Base-by-base conservation (phyloP, 2,797 vertebrate genomes). In the Notolepis coatsorum region DNA sequence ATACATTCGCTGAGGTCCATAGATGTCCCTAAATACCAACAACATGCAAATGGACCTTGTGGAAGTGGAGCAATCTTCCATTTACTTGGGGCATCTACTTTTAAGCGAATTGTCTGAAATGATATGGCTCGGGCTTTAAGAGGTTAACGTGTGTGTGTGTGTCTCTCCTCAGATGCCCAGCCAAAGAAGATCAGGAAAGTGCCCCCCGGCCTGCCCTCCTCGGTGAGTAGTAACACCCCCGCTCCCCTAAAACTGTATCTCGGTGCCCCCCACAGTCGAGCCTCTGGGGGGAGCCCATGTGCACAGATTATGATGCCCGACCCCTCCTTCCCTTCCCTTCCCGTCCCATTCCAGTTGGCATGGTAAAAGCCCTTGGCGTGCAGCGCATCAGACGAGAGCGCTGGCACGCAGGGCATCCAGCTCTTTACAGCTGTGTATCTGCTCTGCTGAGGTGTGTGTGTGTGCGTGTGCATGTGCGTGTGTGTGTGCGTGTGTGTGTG, bases 121-220 rank as follows among this genome's bases (percentile, higher is more conserved):
- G n/a, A n/a, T n/a, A n/a, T n/a, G n/a, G n/a, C n/a, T n/a, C n/a
- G n/a, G n/a, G n/a, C n/a, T n/a, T n/a, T n/a, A n/a, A n/a, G n/a
- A n/a, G n/a, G n/a, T n/a, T n/a, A n/a, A n/a, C n/a, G 7, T 17
- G 25, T 48, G 42, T 38, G 23, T 18, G 15, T 39, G 5, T 31
- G 35, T 39, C 50, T 79, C 13, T 27, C 23, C 48, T 69, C 86
- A 96, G 97, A 98, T 68, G 61, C 93, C 0, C 96, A 96, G 71
- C 95, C 97, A 61, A 99, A 98, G 88, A 99, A 99, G 92, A 96
- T 98, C 85, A 92, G 97, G 80, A 99, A 99, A 90, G 94, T 98
- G 75, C 97, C 97, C n/a, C 95, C 95, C 18, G 97, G 97, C 79
- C 93, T 99, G 68, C 97, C 97, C 4, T 96, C 97, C 57, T 98